Evolutionary conservation across 1,140 invertebrate species (phyloP), one percentile per base, ranked within the genome.

Genomic region (Micrasema minimum): DNA sequence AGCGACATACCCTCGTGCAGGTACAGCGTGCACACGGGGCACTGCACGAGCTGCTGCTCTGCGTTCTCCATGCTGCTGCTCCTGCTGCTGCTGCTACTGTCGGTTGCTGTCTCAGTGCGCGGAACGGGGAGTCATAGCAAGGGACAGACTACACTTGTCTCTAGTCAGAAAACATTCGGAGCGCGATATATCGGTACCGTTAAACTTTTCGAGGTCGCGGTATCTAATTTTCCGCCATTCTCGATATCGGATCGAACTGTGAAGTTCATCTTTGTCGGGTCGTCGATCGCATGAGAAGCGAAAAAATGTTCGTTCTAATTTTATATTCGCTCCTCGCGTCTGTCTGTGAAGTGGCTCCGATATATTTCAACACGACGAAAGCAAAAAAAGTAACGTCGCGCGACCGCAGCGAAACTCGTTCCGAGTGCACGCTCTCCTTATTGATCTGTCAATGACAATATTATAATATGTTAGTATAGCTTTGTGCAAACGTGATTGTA

Each of bases 11-110:
- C 92, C 81, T 91, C 91, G 71, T 92, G 88, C 51, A 94, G 84
- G 79, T 89, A 94, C 45, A 94, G 84, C 18, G 92, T 94, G 83
- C 92, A 94, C 50, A 94, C 92, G 22, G 93, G 93, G 82, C 92
- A 95, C 77, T 87, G 86, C 72, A 85, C 85, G 86, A 87, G 78
- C 82, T 76, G 66, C 77, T 87, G 86, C 72, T 85, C 85, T 86
- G 87, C 87, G 16, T 35, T 53, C 31, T 64, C 48, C 41, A 48
- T 59, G 18, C n/a, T 68, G 72, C 72, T 78, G 64, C 75, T 72
- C 72, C 77, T 51, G 48, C 7, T 20, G n/a, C n/a, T 31, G 26
- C 7, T 31, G 26, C 57, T 35, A 11, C 12, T 16, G 38, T 5
- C 23, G 57, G 37, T 35, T 11, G n/a, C 12, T 20, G n/a, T n/a